Base-by-base conservation (phyloP, 2,888 invertebrate genomes). In the Platerodrilus igneus region DNA sequence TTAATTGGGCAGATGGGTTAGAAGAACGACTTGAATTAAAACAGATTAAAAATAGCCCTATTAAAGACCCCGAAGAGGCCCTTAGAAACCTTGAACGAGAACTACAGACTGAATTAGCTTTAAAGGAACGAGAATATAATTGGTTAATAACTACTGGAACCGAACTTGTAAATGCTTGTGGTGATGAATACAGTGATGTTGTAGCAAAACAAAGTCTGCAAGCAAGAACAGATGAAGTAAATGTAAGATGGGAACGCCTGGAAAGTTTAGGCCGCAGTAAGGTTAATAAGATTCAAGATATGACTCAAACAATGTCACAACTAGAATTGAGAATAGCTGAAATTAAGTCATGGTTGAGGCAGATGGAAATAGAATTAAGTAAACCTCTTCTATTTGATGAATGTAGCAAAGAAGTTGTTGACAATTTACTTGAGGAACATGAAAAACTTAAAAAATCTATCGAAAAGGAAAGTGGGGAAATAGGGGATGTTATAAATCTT, bases 401-500 rank as follows among this genome's bases (percentile, higher is more conserved):
- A 5, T 72, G 79, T 31, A 77, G 76, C 6, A 77, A 82, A 16
- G 75, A 75, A 29, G 75, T 77, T 0, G 76, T 88, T 17, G 82
- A 87, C 42, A 72, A 76, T 9, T 81, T 81, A 56, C 70, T 86
- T 33, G 73, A 74, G 42, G 81, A 85, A 27, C 83, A 86, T 41
- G 84, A 87, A 22, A 75, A 76, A 35, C 73, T 89, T 16, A 84
- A 86, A 57, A 81, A 79, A 41, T 77, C 76, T 4, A 83, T 91
- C 23, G 86, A 88, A 62, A 74, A 77, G 10, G 83, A 88, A 57
- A 86, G 86, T 59, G 77, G 78, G 29, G 82, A 84, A 53, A 77
- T 91, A 3, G 83, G 82, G 1, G 86, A 88, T 58, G 79, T 87
- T 0, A 66, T 90, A 2, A 88, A 86, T 58, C 74, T 86, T 9